Conservation (phyloP, 2,888 invertebrate species). For the Schrankia costaestrigalis region DNA sequence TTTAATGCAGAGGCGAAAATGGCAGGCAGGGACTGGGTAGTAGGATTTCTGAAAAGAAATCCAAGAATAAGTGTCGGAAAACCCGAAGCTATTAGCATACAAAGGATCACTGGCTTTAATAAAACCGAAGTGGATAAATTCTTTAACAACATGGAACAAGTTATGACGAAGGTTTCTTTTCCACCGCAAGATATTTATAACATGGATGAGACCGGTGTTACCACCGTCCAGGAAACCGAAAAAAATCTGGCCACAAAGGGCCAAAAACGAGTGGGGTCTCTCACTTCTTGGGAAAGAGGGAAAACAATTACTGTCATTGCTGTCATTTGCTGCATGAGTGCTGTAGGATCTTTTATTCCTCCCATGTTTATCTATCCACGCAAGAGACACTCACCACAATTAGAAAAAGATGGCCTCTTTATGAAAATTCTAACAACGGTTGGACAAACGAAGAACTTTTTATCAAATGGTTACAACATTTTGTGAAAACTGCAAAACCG, state of each 20-base stretch:
- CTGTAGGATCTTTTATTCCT: conserved; percentile 42
- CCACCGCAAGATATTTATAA: not conserved
- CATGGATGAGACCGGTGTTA: not conserved
- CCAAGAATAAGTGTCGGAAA: conserved; percentile 23
- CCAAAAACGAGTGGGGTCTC: conserved; percentile 40
- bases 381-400: conserved; percentile 36
- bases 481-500: conserved; percentile 25
- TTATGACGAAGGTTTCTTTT: conserved; percentile 15
- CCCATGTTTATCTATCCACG: conserved; percentile 55
- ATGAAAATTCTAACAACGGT: conserved; percentile 11
- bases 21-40: conserved; percentile 4
- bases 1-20: conserved; percentile 1
- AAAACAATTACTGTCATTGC: conserved; percentile 35
- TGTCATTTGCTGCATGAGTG: conserved; percentile 43
- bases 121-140: conserved; percentile 29
- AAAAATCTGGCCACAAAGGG: conserved; percentile 5
- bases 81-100: conserved; percentile 38
- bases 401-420: conserved; percentile 39
- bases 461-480: conserved; percentile 9
- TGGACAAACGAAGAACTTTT: conserved; percentile 6
- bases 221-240: not conserved
- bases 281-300: conserved; percentile 28
- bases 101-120: conserved; percentile 34
- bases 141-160: conserved; percentile 24
- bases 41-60: conserved; percentile 6